These are phyloP conservation scores for Nycticebus coucang DNA, from an alignment of 2,113 vertebrate genomes.

Conservation along the genomic window DNA sequence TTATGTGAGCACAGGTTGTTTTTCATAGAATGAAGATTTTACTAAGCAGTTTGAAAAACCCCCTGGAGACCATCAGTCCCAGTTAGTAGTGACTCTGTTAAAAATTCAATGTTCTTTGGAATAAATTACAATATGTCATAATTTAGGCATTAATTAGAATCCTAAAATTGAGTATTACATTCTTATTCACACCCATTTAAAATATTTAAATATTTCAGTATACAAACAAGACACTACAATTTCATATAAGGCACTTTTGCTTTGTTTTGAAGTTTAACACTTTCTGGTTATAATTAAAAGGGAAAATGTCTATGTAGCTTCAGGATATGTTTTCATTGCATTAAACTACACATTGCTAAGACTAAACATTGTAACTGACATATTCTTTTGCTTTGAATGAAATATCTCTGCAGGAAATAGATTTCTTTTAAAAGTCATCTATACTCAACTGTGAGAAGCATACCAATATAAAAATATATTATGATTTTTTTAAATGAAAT, in stretches of 20 bases:
- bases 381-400: constrained; percentile 44
- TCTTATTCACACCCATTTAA: not conserved
- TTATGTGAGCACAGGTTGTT: not conserved
- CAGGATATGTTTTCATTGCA: not conserved
- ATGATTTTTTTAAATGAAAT: not conserved
- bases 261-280: constrained; percentile 51
- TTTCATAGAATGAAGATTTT: not conserved
- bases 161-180: not conserved
- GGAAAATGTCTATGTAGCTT: not conserved
- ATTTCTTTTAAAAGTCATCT: constrained; percentile 23
- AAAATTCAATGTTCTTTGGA: not conserved
- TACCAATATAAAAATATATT: not conserved
- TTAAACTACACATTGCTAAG: constrained; percentile 26
- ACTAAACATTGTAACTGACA: constrained; percentile 20
- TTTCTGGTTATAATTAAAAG: constrained; percentile 29
- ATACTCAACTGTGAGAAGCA: not conserved
- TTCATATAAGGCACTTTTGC: not conserved
- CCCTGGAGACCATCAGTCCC: not conserved
- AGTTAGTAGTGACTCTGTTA: not conserved
- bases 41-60: not conserved
- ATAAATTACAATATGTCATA: not conserved
- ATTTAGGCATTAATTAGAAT: not conserved
- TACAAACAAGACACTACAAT: not conserved
- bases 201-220: not conserved
- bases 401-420: constrained; percentile 37